Percentiles rank a stretch among this genome's conserved stretches.
Evolutionary conservation across 2,888 invertebrate species (phyloP).

Genomic region (Cylloceria caligata): DNA sequence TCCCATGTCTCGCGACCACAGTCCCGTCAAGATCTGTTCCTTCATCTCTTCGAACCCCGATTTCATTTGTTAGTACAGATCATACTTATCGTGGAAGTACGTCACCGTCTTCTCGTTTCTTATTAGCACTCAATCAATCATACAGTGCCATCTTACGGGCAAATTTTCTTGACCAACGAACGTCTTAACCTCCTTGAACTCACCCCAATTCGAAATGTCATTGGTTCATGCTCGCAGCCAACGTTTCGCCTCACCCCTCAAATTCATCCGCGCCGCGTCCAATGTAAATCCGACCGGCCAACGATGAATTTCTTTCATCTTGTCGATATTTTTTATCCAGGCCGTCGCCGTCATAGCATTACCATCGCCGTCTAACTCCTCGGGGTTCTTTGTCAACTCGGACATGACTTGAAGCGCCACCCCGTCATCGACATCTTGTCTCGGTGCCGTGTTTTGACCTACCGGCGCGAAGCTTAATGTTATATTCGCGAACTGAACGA

Average conservation of each 20-base stretch:
- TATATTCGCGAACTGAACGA: slow-evolving; percentile 28
- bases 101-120: slow-evolving; percentile 20
- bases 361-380: slow-evolving; percentile 38
- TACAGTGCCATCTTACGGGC: slow-evolving; percentile 42
- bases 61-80: slow-evolving; percentile 69
- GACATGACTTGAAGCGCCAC: slow-evolving; percentile 50
- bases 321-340: slow-evolving; percentile 32
- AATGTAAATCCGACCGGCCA: slow-evolving; percentile 35
- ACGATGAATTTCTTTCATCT: slow-evolving; percentile 52
- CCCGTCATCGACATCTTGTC: slow-evolving; percentile 23
- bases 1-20: slow-evolving; percentile 39
- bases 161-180: slow-evolving; percentile 48
- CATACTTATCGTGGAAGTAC: background rate
- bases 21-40: slow-evolving; percentile 61
- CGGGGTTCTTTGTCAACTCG: slow-evolving; percentile 40
- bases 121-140: slow-evolving; percentile 35
- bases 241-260: slow-evolving; percentile 28
- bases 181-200: slow-evolving; percentile 33
- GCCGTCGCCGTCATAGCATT: slow-evolving; percentile 31
- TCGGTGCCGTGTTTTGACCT: background rate
- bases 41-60: slow-evolving; percentile 68
- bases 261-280: slow-evolving; percentile 50
- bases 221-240: slow-evolving; percentile 33
- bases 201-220: slow-evolving; percentile 28
- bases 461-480: background rate